Percentiles rank a stretch among this genome's conserved stretches.
Conservation (phyloP, 1,140 invertebrate species). For the Bombyx mandarina region DNA sequence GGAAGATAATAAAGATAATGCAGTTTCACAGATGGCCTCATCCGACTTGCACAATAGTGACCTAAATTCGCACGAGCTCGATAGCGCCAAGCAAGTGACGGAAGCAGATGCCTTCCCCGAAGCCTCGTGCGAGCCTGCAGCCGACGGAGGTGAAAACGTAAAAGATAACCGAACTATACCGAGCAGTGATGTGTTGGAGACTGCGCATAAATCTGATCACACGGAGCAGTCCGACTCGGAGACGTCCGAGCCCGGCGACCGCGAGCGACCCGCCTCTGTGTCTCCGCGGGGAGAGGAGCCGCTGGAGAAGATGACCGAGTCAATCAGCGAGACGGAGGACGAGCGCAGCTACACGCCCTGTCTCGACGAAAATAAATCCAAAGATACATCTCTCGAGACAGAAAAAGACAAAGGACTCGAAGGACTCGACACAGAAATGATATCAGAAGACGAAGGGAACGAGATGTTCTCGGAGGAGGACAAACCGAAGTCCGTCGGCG, state of each 20-base stretch:
- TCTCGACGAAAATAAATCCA: conserved; percentile 74
- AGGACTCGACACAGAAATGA: conserved; percentile 79
- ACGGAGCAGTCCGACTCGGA: neutral
- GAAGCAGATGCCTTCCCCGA: too few species aligned
- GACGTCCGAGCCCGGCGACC: neutral
- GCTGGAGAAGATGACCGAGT: conserved; percentile 71
- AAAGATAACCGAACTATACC: too few species aligned
- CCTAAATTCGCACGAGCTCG: too few species aligned
- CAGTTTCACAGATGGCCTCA: too few species aligned
- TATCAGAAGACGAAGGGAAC: conserved; percentile 77
- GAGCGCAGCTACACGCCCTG: conserved; percentile 78
- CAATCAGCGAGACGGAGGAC: conserved; percentile 73
- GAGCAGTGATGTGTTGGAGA: too few species aligned
- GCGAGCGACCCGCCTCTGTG: neutral
- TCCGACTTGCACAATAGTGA: too few species aligned
- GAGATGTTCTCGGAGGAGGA: conserved; percentile 73
- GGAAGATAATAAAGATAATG: too few species aligned
- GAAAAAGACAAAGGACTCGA: conserved; percentile 69
- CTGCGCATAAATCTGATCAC: too few species aligned
- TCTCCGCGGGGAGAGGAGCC: conserved; percentile 19
- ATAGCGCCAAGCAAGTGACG: too few species aligned
- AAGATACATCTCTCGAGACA: conserved; percentile 50
- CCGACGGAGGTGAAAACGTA: too few species aligned
- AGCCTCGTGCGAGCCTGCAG: too few species aligned
- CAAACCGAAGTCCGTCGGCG: conserved; percentile 33